phyloP scores from a whole-genome alignment of 2,113 vertebrate species.

The Pituophis catenifer region DNA sequence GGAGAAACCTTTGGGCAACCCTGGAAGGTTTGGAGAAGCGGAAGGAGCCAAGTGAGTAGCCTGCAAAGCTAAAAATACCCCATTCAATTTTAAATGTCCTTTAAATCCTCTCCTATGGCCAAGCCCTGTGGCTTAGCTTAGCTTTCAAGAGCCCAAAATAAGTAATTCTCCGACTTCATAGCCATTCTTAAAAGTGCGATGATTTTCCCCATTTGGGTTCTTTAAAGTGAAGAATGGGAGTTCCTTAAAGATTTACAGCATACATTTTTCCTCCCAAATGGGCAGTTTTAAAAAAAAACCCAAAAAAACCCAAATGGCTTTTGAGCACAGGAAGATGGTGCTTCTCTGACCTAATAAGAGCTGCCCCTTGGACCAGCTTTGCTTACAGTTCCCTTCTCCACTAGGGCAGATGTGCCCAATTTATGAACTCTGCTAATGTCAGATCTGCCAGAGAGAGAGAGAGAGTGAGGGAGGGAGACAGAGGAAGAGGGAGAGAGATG shows the following conservation, averaged over 20 bases:
- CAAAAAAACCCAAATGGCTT: neutral
- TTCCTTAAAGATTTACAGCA: too few species aligned
- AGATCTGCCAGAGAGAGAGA: too few species aligned
- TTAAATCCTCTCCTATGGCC: too few species aligned
- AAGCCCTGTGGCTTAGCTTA: too few species aligned
- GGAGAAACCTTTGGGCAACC: too few species aligned
- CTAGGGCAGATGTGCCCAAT: neutral
- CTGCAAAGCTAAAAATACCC: neutral
- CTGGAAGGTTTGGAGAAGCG: neutral
- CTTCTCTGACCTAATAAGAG: neutral
- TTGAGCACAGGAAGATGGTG: neutral
- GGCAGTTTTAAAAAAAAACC: neutral
- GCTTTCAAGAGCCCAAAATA: too few species aligned
- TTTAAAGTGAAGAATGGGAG: too few species aligned
- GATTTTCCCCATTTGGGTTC: neutral
- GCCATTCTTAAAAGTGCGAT: neutral
- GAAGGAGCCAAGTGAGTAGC: neutral
- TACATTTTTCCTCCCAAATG: neutral
- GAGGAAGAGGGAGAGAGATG: too few species aligned
- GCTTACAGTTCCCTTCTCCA: neutral
- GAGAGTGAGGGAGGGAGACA: too few species aligned
- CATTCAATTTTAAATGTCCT: neutral
- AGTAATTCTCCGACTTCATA: too few species aligned
- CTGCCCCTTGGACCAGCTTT: neutral
- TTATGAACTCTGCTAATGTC: neutral